Conservation (phyloP, 2,888 invertebrate species). For the Antitype chi region DNA sequence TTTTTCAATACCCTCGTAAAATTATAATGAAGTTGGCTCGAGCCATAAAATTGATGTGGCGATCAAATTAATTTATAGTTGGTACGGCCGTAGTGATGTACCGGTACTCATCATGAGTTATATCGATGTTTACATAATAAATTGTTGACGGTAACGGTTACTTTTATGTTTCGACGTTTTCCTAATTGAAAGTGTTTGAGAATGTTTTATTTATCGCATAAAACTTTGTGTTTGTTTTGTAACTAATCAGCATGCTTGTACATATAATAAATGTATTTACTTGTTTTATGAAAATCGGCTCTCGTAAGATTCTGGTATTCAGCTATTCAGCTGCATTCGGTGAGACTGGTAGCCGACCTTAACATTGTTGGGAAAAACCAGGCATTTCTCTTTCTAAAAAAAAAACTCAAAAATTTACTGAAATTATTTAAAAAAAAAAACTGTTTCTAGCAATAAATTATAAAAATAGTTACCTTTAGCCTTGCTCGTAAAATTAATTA, state of each 20-base stretch:
- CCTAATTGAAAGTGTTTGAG: conserved; percentile 39
- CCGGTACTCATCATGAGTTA: conserved; percentile 52
- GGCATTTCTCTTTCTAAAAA: no score
- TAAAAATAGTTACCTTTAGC: not conserved
- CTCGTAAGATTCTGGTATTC: no score
- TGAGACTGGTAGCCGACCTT: not conserved
- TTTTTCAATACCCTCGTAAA: conserved; percentile 56
- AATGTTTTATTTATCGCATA: not conserved
- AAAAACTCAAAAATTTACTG: no score
- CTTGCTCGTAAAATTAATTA: conserved; percentile 6
- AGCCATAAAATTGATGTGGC: conserved; percentile 67
- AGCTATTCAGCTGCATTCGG: no score
- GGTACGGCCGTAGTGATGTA: conserved; percentile 52
- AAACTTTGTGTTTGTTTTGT: conserved; percentile 8
- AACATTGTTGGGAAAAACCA: not conserved
- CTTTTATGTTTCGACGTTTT: conserved; percentile 40
- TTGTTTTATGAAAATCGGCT: not conserved
- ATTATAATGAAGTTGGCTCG: conserved; percentile 60
- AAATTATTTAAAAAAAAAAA: not conserved
- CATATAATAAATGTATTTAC: not conserved
- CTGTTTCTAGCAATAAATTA: no score
- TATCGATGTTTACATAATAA: conserved; percentile 52
- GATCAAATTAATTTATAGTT: conserved; percentile 73
- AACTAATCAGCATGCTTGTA: not conserved
- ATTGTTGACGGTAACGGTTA: conserved; percentile 46